Conservation (phyloP, 2,888 invertebrate genomes). For the Drosophila monieri region DNA sequence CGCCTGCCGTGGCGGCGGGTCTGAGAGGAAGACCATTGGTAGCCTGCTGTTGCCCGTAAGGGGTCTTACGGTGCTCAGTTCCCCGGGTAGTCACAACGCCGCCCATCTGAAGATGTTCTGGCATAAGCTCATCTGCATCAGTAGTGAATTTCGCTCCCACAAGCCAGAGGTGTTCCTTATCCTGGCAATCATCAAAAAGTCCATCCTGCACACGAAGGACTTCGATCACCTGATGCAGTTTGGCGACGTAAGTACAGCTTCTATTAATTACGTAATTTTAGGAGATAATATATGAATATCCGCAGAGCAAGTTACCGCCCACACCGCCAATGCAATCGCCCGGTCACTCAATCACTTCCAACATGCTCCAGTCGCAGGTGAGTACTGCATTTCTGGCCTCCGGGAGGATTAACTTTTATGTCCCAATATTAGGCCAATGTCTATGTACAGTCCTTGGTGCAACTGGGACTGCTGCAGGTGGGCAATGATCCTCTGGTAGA, state of each 20-base stretch:
- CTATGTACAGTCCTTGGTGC: slow-evolving; percentile 80
- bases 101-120: slow-evolving; percentile 85
- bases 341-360: slow-evolving; percentile 67
- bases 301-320: slow-evolving; percentile 57
- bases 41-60: slow-evolving; percentile 88
- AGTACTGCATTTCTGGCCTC: not conserved
- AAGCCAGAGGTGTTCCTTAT: slow-evolving; percentile 87
- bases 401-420: too few relatives aligned
- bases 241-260: slow-evolving; percentile 18
- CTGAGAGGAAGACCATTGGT: slow-evolving; percentile 86
- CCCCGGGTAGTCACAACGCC: slow-evolving; percentile 82
- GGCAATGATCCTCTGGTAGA: slow-evolving; percentile 79
- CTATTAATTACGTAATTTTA: too few relatives aligned
- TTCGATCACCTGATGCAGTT: slow-evolving; percentile 68
- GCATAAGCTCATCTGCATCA: slow-evolving; percentile 87
- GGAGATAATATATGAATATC: not conserved
- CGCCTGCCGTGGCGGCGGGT: slow-evolving; percentile 60
- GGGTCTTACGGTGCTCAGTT: slow-evolving; percentile 88
- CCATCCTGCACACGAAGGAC: slow-evolving; percentile 66
- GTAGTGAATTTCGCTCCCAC: slow-evolving; percentile 85
- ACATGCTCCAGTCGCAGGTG: slow-evolving; percentile 80
- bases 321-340: slow-evolving; percentile 59
- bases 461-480: slow-evolving; percentile 82
- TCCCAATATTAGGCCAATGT: slow-evolving; percentile 69
- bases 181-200: slow-evolving; percentile 86